Evolutionary conservation across 2,888 invertebrate genomes (phyloP), one percentile per base, ranked within the genome.

Genomic region (Hydriomena furcata): DNA sequence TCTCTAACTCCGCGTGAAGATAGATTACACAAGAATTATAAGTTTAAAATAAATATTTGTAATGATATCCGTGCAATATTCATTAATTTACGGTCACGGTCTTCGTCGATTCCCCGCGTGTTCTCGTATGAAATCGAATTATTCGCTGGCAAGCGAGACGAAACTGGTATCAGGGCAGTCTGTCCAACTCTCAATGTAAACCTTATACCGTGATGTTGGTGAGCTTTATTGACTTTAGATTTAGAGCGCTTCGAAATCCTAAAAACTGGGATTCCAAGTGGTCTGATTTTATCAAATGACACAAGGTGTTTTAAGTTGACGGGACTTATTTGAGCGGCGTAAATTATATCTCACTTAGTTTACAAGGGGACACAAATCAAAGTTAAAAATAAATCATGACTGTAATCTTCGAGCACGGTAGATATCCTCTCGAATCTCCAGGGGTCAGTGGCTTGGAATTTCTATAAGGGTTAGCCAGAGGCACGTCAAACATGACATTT

Each of bases 51-150:
- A 79, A 82, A 79, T 73, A 77, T 81, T 81, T 77, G 69, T 68
- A 62, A 71, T 66, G 67, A 64, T 65, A 69, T 64, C 64, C 68
- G 60, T 70, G 68, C 64, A 66, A 63, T 66, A 58, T 74, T 78
- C 68, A 83, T 82, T 81, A 81, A 73, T 75, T 72, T 71, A 78
- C 73, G 66, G 79, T 73, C 70, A 76, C 76, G 83, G 81, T 78
- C 65, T 71, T 78, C 78, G 74, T 63, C 65, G 65, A 80, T 80
- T 80, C 73, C 72, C 71, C 71, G 70, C 75, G 74, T 79, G 73
- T 79, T 73, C 72, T 68, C 68, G 61, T 79, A 76, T 79, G 69
- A 75, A 81, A 80, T 80, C 71, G 69, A 73, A 76, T 79, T 78
- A 78, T 69, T 63, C 69, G 68, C 54, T 51, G 56, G 67, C 63